Base-by-base conservation (phyloP, 1,140 invertebrate species). In the Eriocheir sinensis region DNA sequence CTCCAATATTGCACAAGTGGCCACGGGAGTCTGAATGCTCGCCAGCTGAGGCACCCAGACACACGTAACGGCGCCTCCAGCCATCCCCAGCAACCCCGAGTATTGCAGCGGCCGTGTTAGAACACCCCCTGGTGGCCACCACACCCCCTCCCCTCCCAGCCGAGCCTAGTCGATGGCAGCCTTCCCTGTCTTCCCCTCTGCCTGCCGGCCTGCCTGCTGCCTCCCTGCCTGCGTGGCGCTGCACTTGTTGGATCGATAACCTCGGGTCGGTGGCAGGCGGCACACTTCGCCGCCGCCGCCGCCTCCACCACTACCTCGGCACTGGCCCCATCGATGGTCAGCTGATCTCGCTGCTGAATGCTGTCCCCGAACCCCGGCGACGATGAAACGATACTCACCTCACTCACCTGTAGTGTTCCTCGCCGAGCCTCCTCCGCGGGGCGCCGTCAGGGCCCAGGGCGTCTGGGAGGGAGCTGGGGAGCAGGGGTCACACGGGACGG, bases 211-310 rank as follows among this genome's bases (percentile, higher is more conserved):
- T 27, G 12, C 90, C 91, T 72, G 60, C 53, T 36, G n/a, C n/a
- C n/a, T n/a, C 21, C 81, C 53, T 72, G 60, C 53, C 48, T 40
- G 85, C n/a, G 93, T 89, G 93, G 93, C 93, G 48, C 93, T 94
- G 93, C 93, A 94, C 93, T 94, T 94, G 93, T 90, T 94, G 86
- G 93, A 94, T 94, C 93, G 93, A 94, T 94, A 94, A 94, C 86
- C 93, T 72, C 34, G 86, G 86, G 93, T 89, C 41, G 86, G 93
- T 79, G 38, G 48, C 60, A 79, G 85, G 85, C 38, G 53, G 83
- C 92, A 40, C 48, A 53, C 48, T 53, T 40, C 27, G 83, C 85
- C 44, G 44, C 85, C 72, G 30, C 72, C 86, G 32, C 93, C 85
- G n/a, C 85, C 86, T 80, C 93, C 88, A 89, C 88, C 48, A 83